Evolutionary conservation across 2,797 vertebrate species (phyloP).

Genomic region (Enteromius fasciolatus): DNA sequence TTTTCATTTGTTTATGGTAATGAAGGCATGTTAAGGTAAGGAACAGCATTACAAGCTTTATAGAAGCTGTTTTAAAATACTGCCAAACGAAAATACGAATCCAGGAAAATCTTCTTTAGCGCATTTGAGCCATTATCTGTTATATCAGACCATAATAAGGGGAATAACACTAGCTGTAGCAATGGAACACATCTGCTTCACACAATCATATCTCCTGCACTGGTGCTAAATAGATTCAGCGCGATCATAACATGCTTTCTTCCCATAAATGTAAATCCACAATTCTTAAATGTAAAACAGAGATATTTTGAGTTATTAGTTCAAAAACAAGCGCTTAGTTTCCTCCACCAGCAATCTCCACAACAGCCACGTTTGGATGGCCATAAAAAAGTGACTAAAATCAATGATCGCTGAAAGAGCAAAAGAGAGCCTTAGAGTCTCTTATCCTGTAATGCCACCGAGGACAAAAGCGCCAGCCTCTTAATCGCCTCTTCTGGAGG

Average conservation of each 20-base stretch:
- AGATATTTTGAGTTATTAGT: conserved; percentile 1
- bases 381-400: conserved; percentile 53
- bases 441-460: conserved; percentile 49
- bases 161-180: conserved; percentile 44
- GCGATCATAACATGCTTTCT: conserved; percentile 41
- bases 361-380: conserved; percentile 30
- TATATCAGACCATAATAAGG: conserved; percentile 26
- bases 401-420: conserved; percentile 48
- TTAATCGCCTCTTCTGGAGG: conserved; percentile 71
- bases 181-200: conserved; percentile 49
- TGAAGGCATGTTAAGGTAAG: background rate
- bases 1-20: conserved; percentile 5
- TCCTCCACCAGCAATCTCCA: conserved; percentile 18
- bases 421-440: conserved; percentile 55
- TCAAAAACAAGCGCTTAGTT: conserved; percentile 5
- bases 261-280: conserved; percentile 41
- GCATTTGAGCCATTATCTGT: conserved; percentile 14
- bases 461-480: conserved; percentile 63
- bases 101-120: conserved; percentile 26
- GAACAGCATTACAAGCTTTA: background rate
- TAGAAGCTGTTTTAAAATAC: background rate
- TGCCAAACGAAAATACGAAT: conserved; percentile 10
- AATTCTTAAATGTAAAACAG: conserved; percentile 34
- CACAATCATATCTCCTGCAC: conserved; percentile 45
- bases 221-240: conserved; percentile 39